These are phyloP conservation scores for Cyprinodon diabolis DNA, from an alignment of 2,797 vertebrate genomes.

Conservation along the genomic window DNA sequence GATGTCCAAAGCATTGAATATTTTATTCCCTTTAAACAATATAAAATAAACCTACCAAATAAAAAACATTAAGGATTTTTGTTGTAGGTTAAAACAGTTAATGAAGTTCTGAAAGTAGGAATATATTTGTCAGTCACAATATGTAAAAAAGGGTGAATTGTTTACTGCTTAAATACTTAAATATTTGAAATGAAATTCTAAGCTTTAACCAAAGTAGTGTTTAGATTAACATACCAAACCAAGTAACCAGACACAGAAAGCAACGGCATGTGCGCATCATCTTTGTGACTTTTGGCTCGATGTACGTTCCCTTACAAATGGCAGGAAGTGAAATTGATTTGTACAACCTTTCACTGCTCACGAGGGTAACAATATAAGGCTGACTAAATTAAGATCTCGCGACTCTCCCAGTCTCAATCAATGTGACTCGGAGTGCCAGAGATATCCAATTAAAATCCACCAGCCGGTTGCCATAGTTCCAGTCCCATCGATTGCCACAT, in stretches of 20 bases:
- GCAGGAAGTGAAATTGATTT: conserved; percentile 23
- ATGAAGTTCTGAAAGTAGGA: no score
- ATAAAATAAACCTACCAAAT: no score
- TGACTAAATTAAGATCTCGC: conserved; percentile 53
- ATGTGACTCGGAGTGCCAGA: conserved; percentile 39
- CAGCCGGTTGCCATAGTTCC: conserved; percentile 57
- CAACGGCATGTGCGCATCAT: not conserved
- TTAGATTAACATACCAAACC: not conserved
- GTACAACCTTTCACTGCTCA: conserved; percentile 18
- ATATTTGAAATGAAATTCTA: no score
- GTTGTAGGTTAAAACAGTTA: no score
- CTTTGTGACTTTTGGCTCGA: not conserved
- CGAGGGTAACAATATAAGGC: conserved; percentile 25
- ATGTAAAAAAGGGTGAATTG: no score
- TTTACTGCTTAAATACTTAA: no score
- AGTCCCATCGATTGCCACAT: conserved; percentile 60
- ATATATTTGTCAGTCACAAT: no score
- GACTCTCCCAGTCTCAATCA: conserved; percentile 50
- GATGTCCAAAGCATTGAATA: no score
- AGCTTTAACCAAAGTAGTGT: no score
- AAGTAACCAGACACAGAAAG: no score
- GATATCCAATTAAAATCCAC: conserved; percentile 61
- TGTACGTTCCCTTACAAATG: conserved; percentile 6
- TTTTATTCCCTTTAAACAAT: no score
- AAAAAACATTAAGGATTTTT: no score